Evolutionary conservation across 2,797 vertebrate species (phyloP).

Genomic region (Rousettus madagascariensis): DNA sequence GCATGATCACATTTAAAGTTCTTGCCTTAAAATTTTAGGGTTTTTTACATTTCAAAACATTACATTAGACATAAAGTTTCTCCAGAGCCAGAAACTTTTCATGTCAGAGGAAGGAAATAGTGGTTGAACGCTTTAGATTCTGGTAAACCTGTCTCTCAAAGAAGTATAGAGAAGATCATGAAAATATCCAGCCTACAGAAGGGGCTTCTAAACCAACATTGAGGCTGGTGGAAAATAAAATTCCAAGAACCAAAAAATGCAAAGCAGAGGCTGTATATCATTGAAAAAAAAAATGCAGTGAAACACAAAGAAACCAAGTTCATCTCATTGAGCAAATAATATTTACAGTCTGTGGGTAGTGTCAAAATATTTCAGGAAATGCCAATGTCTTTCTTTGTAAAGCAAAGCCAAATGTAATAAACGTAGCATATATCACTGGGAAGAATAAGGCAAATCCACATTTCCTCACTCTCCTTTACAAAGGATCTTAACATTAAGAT

Average conservation of each 20-base stretch:
- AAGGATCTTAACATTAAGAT: slow-evolving; percentile 51
- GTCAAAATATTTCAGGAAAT: slow-evolving; percentile 81
- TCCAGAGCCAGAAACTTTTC: background rate
- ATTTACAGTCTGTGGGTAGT: slow-evolving; percentile 72
- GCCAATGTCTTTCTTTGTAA: slow-evolving; percentile 71
- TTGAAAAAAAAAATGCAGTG: slow-evolving; percentile 42
- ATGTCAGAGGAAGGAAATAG: background rate
- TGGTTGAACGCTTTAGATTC: background rate
- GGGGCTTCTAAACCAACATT: background rate
- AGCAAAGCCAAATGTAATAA: slow-evolving; percentile 66
- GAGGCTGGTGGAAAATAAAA: slow-evolving; percentile 55
- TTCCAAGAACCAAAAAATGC: background rate
- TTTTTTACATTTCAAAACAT: slow-evolving; percentile 5
- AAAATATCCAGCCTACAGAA: background rate
- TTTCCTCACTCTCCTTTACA: slow-evolving; percentile 65
- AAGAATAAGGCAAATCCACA: slow-evolving; percentile 66
- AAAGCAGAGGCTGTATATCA: slow-evolving; percentile 28
- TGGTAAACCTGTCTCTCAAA: background rate
- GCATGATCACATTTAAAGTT: background rate
- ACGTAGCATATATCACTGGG: slow-evolving; percentile 50
- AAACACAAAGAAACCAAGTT: slow-evolving; percentile 55
- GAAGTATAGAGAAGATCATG: background rate
- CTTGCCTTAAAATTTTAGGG: background rate
- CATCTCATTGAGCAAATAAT: slow-evolving; percentile 77
- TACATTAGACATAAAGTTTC: background rate